phyloP scores from a whole-genome alignment of 1,140 invertebrate species.

The Drosophila fuyamai region DNA sequence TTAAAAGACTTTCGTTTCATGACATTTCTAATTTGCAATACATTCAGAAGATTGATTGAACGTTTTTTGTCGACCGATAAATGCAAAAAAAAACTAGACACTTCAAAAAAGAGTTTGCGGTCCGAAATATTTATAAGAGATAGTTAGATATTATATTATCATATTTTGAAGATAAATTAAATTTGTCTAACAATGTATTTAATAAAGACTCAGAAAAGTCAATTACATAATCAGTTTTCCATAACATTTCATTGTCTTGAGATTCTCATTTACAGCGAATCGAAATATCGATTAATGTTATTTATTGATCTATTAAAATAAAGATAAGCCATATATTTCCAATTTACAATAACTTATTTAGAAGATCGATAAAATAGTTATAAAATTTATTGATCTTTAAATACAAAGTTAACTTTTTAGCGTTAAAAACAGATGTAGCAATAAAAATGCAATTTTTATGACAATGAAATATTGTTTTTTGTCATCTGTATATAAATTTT shows the following conservation, averaged over 20 bases:
- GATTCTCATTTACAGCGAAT: too few species aligned
- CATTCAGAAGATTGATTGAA: slow-evolving; percentile 12
- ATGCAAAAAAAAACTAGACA: not conserved
- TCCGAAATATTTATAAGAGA: too few species aligned
- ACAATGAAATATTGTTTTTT: not conserved
- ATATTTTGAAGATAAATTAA: too few species aligned
- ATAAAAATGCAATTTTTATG: not conserved
- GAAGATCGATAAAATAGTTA: not conserved
- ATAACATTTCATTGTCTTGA: too few species aligned
- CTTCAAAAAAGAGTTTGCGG: not conserved
- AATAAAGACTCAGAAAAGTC: too few species aligned
- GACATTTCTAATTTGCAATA: slow-evolving; percentile 12
- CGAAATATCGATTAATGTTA: too few species aligned
- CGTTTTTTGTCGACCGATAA: not conserved
- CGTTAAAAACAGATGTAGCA: too few species aligned
- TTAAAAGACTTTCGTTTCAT: slow-evolving; percentile 3
- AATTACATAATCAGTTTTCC: too few species aligned
- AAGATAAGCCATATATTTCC: not conserved
- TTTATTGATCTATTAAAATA: not conserved
- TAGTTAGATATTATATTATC: too few species aligned
- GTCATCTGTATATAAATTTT: not conserved
- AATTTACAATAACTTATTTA: not conserved
- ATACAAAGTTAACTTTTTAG: not conserved
- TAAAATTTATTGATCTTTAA: not conserved
- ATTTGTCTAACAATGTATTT: too few species aligned